Evolutionary conservation across 2,888 invertebrate species (phyloP).

Genomic region (Clunio marinus): DNA sequence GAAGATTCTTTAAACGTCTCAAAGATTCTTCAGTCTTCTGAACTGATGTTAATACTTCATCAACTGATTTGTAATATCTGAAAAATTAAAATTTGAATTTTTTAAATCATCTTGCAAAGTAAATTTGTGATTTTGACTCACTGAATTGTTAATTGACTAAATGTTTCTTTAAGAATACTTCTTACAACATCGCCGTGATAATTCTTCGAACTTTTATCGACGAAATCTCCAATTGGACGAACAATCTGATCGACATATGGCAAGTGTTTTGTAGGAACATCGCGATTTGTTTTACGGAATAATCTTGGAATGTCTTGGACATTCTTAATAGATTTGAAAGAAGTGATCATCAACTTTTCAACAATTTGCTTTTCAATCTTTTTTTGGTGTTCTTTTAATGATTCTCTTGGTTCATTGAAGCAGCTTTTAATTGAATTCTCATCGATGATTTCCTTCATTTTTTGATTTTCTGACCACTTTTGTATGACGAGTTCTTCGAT

Average conservation of each 20-base stretch:
- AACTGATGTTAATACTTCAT: constrained; percentile 87
- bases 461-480: constrained; percentile 21
- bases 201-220: constrained; percentile 52
- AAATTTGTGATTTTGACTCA: constrained; percentile 46
- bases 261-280: constrained; percentile 75
- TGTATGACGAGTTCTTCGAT: constrained; percentile 20
- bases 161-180: constrained; percentile 51
- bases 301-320: constrained; percentile 91
- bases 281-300: constrained; percentile 87
- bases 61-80: constrained; percentile 69
- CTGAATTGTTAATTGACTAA: constrained; percentile 53
- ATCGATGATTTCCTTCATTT: background rate
- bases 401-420: constrained; percentile 29
- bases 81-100: constrained; percentile 53
- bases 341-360: constrained; percentile 50
- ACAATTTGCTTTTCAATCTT: constrained; percentile 49
- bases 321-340: constrained; percentile 65
- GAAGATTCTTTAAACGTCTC: constrained; percentile 78
- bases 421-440: constrained; percentile 36
- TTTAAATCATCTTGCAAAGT: constrained; percentile 29
- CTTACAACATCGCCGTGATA: constrained; percentile 48
- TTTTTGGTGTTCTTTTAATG: constrained; percentile 42
- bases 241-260: constrained; percentile 68
- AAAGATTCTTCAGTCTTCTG: constrained; percentile 94
- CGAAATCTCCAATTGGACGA: constrained; percentile 59